phyloP scores from a whole-genome alignment of 2,113 vertebrate genomes.

The Accipiter virgatus region DNA sequence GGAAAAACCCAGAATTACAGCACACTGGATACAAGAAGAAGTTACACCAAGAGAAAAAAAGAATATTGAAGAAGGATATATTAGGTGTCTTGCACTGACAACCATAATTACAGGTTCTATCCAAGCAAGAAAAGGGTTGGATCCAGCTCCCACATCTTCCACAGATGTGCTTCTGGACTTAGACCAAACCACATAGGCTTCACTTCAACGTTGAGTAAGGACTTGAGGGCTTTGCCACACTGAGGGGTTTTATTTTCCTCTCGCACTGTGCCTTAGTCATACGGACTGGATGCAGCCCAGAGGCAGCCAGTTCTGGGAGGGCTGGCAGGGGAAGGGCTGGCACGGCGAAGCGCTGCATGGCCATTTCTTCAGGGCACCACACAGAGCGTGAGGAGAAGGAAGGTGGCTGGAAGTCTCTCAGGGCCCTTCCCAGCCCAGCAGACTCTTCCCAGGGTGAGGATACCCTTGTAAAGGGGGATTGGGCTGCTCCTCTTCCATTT shows the following conservation, averaged over 20 bases:
- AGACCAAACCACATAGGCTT: background rate
- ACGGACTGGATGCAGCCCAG: background rate
- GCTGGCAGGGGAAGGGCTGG: background rate
- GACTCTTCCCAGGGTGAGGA: background rate
- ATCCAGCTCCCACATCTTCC: background rate
- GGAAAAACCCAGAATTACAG: background rate
- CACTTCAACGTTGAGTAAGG: background rate
- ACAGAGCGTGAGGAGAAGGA: background rate
- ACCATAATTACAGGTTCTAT: constrained; percentile 5
- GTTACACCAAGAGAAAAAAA: background rate
- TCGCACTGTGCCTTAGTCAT: background rate
- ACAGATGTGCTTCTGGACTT: constrained; percentile 9
- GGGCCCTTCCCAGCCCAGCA: background rate
- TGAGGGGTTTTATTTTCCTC: background rate
- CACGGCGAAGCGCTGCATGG: background rate
- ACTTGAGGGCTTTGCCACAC: background rate
- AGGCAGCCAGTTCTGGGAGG: background rate
- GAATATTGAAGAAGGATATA: background rate
- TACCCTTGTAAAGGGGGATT: background rate
- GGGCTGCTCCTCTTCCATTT: background rate
- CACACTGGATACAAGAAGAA: constrained; percentile 10
- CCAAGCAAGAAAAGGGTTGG: background rate
- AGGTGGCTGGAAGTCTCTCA: background rate
- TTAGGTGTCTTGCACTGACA: background rate
- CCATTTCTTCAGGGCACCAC: background rate